phyloP scores from a whole-genome alignment of 2,888 invertebrate species.

The Conus canariensis region DNA sequence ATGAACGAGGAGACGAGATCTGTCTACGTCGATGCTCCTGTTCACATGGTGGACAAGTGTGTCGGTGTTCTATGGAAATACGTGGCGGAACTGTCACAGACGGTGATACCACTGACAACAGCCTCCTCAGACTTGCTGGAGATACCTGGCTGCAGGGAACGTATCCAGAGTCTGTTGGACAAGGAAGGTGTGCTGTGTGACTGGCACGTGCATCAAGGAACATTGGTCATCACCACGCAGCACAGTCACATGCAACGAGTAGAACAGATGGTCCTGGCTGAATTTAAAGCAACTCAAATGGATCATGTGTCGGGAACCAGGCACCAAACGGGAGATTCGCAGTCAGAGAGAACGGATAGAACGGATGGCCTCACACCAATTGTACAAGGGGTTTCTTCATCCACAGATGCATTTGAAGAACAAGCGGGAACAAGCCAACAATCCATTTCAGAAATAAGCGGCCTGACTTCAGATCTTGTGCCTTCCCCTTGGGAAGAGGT shows the following conservation, averaged over 20 bases:
- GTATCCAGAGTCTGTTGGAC: background rate
- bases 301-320: too few relatives aligned
- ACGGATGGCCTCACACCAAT: too few relatives aligned
- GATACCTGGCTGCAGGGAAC: background rate
- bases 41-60: background rate
- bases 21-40: background rate
- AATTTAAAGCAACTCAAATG: too few relatives aligned
- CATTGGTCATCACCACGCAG: background rate
- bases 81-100: background rate
- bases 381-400: too few relatives aligned
- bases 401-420: too few relatives aligned
- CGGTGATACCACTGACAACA: background rate
- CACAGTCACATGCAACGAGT: background rate
- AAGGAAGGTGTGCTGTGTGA: background rate
- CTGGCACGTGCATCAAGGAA: background rate
- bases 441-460: too few relatives aligned
- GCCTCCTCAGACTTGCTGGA: background rate
- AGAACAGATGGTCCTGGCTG: background rate
- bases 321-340: too few relatives aligned
- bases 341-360: too few relatives aligned
- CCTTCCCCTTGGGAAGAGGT: too few relatives aligned
- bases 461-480: too few relatives aligned
- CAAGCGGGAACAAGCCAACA: too few relatives aligned
- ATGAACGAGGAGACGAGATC: background rate
- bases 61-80: background rate